A percentile compares a stretch with the other conserved stretches of the same genome.
Evolutionary conservation across 2,888 invertebrate species (phyloP).

Genomic region (Archaeoteleia sp.): DNA sequence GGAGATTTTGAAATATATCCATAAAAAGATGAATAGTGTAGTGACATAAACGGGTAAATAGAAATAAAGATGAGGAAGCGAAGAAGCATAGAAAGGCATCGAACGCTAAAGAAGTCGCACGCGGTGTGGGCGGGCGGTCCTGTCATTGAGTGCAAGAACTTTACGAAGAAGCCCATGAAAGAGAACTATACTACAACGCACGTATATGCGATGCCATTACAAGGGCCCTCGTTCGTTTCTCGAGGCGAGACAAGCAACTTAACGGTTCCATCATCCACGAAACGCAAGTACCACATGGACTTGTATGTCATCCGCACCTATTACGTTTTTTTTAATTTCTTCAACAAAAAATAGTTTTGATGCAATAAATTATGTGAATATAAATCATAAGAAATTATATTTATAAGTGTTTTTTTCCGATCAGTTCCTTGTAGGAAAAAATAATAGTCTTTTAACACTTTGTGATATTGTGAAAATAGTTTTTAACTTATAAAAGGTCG

Average conservation of each 20-base stretch:
- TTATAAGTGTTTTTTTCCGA: too few relatives aligned
- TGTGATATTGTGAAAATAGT: too few relatives aligned
- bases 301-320: constrained; percentile 28
- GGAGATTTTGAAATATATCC: too few relatives aligned
- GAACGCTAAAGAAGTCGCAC: constrained; percentile 27
- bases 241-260: constrained; percentile 51
- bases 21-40: too few relatives aligned
- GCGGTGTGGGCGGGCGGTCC: constrained; percentile 29
- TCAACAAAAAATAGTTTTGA: too few relatives aligned
- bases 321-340: constrained; percentile 15
- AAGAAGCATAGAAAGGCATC: constrained; percentile 24
- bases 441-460: too few relatives aligned
- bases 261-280: constrained; percentile 48
- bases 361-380: too few relatives aligned
- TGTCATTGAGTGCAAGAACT: constrained; percentile 62
- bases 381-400: too few relatives aligned
- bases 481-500: too few relatives aligned
- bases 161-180: constrained; percentile 55
- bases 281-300: constrained; percentile 23
- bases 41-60: too few relatives aligned
- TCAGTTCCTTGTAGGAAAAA: too few relatives aligned
- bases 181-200: constrained; percentile 47
- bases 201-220: constrained; percentile 24
- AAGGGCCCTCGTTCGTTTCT: constrained; percentile 32
- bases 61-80: neutral